A percentile compares a stretch with the other conserved stretches of the same genome.
These are phyloP conservation scores for Orchestia grillus DNA, from an alignment of 1,140 invertebrate species.

Conservation along the genomic window DNA sequence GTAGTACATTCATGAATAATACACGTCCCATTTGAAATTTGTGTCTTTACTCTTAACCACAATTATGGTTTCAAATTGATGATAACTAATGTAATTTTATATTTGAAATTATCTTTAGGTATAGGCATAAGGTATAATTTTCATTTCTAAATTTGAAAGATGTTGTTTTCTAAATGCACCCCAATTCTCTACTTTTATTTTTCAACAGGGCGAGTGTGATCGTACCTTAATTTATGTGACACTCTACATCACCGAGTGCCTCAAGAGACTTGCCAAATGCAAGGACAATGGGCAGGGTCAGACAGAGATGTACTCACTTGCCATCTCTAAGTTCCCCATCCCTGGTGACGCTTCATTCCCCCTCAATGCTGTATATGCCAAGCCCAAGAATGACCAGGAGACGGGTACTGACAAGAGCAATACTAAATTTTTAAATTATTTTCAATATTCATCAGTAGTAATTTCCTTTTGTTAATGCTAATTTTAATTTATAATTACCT, in stretches of 20 bases:
- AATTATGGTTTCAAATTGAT: no score
- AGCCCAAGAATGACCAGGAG: constrained; percentile 83
- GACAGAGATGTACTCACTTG: constrained; percentile 96
- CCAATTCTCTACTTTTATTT: neutral
- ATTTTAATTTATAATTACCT: no score
- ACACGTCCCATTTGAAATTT: no score
- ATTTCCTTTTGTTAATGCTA: no score
- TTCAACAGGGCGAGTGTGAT: constrained; percentile 88
- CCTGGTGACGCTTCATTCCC: constrained; percentile 95
- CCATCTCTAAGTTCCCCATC: constrained; percentile 95
- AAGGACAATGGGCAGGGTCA: constrained; percentile 88
- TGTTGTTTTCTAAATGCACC: neutral
- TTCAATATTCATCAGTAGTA: neutral
- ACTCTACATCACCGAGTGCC: constrained; percentile 98
- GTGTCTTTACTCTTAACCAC: no score
- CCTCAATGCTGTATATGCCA: constrained; percentile 96
- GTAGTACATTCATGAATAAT: no score
- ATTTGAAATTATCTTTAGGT: no score
- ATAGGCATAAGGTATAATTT: no score
- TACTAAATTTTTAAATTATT: neutral
- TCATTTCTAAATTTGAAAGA: no score
- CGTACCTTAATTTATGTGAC: constrained; percentile 97
- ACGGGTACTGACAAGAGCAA: constrained; percentile 75
- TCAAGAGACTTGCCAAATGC: constrained; percentile 95
- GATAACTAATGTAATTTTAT: no score